Conservation (phyloP, 2,797 vertebrate species). For the Otolemur crassicaudatus region DNA sequence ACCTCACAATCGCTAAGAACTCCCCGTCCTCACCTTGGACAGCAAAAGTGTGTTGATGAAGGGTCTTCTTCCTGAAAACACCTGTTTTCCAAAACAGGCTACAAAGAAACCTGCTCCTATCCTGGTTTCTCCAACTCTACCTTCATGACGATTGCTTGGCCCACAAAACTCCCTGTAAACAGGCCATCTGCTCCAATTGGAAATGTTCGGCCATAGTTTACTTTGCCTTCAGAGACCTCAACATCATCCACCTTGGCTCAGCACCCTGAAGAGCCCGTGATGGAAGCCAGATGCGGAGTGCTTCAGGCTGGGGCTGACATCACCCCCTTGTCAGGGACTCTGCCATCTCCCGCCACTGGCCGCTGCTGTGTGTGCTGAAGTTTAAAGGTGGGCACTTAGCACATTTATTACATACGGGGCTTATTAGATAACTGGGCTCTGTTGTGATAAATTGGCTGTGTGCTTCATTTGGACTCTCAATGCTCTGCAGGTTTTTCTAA, state of each 20-base stretch:
- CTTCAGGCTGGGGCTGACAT: conserved; percentile 61
- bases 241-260: not conserved
- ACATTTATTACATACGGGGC: conserved; percentile 75
- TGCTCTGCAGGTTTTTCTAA: conserved; percentile 83
- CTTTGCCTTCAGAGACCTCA: not conserved
- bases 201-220: not conserved
- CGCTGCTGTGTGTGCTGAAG: conserved; percentile 52
- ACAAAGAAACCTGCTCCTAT: not conserved
- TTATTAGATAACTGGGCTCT: conserved; percentile 81
- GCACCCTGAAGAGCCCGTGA: conserved; percentile 10
- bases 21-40: not conserved
- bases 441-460: conserved; percentile 78
- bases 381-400: conserved; percentile 80
- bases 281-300: conserved; percentile 60
- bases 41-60: not conserved
- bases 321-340: conserved; percentile 57
- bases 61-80: not conserved
- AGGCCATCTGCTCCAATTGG: not conserved
- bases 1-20: not conserved
- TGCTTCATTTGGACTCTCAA: conserved; percentile 76
- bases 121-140: not conserved
- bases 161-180: not conserved
- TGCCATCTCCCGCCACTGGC: not conserved
- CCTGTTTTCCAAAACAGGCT: not conserved
- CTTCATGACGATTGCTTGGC: not conserved